phyloP scores from a whole-genome alignment of 1,140 invertebrate species.

The Drosophila nikananu region DNA sequence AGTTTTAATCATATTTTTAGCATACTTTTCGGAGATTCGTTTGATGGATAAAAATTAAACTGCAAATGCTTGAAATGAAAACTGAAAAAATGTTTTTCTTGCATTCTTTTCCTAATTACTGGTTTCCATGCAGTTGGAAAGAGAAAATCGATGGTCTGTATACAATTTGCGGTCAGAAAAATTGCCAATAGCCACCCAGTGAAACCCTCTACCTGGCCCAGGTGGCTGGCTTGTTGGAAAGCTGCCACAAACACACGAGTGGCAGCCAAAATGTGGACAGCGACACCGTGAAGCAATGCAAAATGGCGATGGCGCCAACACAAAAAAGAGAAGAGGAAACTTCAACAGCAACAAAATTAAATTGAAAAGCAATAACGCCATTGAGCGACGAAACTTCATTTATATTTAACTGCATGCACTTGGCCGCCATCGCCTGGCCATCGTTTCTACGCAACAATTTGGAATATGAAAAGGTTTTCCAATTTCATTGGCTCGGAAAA shows the following conservation, averaged over 20 bases:
- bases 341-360: slow-evolving; percentile 10
- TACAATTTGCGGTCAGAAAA: slow-evolving; percentile 31
- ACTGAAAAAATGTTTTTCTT: slow-evolving; percentile 12
- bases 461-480: slow-evolving; percentile 72
- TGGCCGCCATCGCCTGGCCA: slow-evolving; percentile 50
- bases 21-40: slow-evolving; percentile 29
- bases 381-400: slow-evolving; percentile 52
- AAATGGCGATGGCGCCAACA: slow-evolving; percentile 67
- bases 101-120: slow-evolving; percentile 25
- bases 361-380: slow-evolving; percentile 43
- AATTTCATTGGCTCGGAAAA: slow-evolving; percentile 72
- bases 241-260: slow-evolving; percentile 35
- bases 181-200: slow-evolving; percentile 29
- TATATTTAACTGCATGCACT: slow-evolving; percentile 73
- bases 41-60: background rate
- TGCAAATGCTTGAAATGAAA: background rate
- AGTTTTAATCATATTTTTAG: background rate
- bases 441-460: slow-evolving; percentile 82
- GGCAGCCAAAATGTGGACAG: slow-evolving; percentile 34
- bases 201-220: slow-evolving; percentile 21
- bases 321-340: slow-evolving; percentile 24
- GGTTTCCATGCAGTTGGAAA: background rate
- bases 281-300: slow-evolving; percentile 75
- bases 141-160: slow-evolving; percentile 29
- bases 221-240: slow-evolving; percentile 42